Evolutionary conservation across 2,888 invertebrate species (phyloP).

Genomic region (Orthosia cruda): DNA sequence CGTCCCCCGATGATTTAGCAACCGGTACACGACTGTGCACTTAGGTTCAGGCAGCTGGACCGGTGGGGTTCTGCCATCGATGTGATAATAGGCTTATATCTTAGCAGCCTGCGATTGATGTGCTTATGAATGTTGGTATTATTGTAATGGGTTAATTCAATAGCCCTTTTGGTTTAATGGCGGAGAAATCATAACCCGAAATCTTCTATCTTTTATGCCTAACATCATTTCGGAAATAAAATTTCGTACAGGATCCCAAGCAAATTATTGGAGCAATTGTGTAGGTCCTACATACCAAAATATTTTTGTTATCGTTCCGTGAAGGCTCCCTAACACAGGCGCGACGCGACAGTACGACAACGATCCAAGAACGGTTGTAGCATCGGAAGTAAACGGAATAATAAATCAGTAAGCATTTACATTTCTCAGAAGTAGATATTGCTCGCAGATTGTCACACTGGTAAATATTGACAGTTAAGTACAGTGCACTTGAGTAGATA

Average conservation of each 20-base stretch:
- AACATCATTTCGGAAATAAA: constrained; percentile 37
- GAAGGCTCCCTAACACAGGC: not conserved
- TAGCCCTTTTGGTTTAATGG: constrained; percentile 36
- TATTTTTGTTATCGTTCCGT: not conserved
- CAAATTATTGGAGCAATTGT: constrained; percentile 31
- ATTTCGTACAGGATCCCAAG: constrained; percentile 37
- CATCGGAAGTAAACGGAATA: too few species aligned
- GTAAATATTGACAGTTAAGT: too few species aligned
- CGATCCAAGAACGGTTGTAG: not conserved
- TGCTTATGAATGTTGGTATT: constrained; percentile 60
- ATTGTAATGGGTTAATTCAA: constrained; percentile 59
- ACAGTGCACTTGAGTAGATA: too few species aligned
- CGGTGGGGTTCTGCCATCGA: constrained; percentile 44
- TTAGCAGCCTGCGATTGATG: constrained; percentile 62
- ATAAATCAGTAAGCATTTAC: too few species aligned
- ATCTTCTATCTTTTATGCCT: constrained; percentile 39
- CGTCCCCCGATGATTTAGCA: constrained; percentile 89
- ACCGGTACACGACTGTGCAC: constrained; percentile 90
- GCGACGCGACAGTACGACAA: not conserved
- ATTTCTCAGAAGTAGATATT: too few species aligned
- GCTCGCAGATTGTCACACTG: too few species aligned
- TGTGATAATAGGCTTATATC: constrained; percentile 67
- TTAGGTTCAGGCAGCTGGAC: constrained; percentile 79
- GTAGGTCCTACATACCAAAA: not conserved
- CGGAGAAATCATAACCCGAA: constrained; percentile 29